Base-by-base conservation (phyloP, 2,888 invertebrate genomes). In the Drosophila longiperda region DNA sequence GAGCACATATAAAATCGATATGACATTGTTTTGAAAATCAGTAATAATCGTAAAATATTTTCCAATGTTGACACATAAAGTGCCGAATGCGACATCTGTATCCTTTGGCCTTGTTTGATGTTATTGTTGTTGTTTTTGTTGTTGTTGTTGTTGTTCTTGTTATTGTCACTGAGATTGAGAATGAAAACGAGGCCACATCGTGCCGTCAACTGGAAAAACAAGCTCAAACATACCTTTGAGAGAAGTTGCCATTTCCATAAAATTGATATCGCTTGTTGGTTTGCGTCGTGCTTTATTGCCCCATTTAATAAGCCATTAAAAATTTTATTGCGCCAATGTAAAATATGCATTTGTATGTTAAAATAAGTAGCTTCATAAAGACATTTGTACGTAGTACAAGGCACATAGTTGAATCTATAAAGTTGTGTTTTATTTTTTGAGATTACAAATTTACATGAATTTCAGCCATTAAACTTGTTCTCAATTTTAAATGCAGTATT, bases 221-320 rank as follows among this genome's bases (percentile, higher is more conserved):
- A 42, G 52, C 66, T 52, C 29, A 64, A 57, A 52, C 23, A 45
- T 36, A 45, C 67, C 55, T 42, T 38, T n/a, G 54, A 33, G 45
- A 29, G 49, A 55, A 26, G 66, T 60, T 60, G 50, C 17, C 32
- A 34, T 62, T 49, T n/a, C 38, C 40, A 52, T 53, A 40, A 69
- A 59, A 61, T 66, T 54, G 45, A 50, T 70, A 66, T 49, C 63
- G 60, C 32, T 54, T 70, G 48, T 42, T 63, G 58, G 52, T 12
- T 53, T 66, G 59, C 45, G 20, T 50, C 9, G 64, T 52, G 26
- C 70, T 90, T 90, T 90, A 86, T 88, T 66, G 75, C 74, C 90
- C 50, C 83, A 74, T 86, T 90, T 86, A 80, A 86, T 88, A 81
- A 86, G 80, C 78, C 87, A 86, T 86, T 87, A 90, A 90, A 83